Evolutionary conservation across 2,113 vertebrate genomes (phyloP).

Genomic region (Thunnus maccoyii): DNA sequence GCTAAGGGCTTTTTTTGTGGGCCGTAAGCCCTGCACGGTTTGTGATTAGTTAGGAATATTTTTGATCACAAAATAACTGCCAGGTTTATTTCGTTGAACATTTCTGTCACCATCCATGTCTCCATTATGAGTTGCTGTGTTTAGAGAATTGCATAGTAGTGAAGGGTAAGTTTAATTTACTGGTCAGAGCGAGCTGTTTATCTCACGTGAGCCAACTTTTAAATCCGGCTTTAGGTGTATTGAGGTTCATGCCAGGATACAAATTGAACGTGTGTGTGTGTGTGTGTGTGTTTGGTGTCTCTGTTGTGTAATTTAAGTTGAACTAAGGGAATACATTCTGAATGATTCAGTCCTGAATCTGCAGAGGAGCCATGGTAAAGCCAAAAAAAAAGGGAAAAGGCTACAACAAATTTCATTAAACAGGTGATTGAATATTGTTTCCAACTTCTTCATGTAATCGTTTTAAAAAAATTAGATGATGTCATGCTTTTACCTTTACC

Average conservation of each 20-base stretch:
- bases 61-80: slow-evolving; percentile 20
- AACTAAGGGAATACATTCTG: slow-evolving; percentile 44
- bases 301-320: slow-evolving; percentile 48
- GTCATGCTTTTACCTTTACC: slow-evolving; percentile 26
- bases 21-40: slow-evolving; percentile 8
- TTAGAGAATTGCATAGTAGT: slow-evolving; percentile 20
- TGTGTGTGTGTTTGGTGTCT: slow-evolving; percentile 10
- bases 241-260: slow-evolving; percentile 34
- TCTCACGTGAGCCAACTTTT: slow-evolving; percentile 63
- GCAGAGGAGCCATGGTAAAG: slow-evolving; percentile 24
- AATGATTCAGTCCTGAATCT: slow-evolving; percentile 38
- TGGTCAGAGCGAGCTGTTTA: slow-evolving; percentile 55
- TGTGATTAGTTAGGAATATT: slow-evolving; percentile 24
- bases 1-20: background rate
- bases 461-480: slow-evolving; percentile 6
- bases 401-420: background rate
- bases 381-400: background rate
- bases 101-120: background rate
- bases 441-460: background rate
- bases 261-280: slow-evolving; percentile 38
- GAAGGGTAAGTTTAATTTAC: slow-evolving; percentile 40
- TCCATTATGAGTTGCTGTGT: background rate
- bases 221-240: slow-evolving; percentile 65
- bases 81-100: slow-evolving; percentile 23
- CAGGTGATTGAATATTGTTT: background rate